Evolutionary conservation across 2,797 vertebrate genomes (phyloP), one percentile per base, ranked within the genome.

Genomic region (Petrocephalus sullivani): DNA sequence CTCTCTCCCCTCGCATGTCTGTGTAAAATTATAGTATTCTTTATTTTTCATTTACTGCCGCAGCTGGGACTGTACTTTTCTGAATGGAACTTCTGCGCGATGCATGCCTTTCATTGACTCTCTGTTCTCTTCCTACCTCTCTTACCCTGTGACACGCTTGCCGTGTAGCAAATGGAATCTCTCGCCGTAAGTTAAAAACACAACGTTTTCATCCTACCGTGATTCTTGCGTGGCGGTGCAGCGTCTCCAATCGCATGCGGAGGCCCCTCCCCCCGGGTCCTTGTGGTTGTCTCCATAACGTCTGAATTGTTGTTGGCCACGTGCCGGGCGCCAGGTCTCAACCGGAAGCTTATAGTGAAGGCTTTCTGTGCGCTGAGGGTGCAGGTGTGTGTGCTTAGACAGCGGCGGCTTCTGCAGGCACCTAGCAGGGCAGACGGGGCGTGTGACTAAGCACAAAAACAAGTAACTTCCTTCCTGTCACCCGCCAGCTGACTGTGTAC

Each of bases 141-240:
- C 95, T 96, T 96, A 92, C 93, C 96, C 96, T 96, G 95, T 97
- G 96, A 98, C 97, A 97, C 95, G 97, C 97, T 98, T 96, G 96
- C 97, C 97, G 96, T 96, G 95, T 98, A 99, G 98, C 98, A 99
- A 99, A 99, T 99, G 98, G 98, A 99, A 95, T 99, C 98, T 97
- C 98, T 99, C 96, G 98, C 98, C 96, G 98, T 99, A 99, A 99
- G 98, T 99, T 95, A 90, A 83, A 54, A 54, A 54, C 6, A 10
- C 49, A 53, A 83, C 41, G 8, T 56, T 83, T 37, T 51, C 7
- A 7, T 87, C 19, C 58, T 10, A 12, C 46, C n/a, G 19, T 60
- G n/a, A 41, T 49, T 41, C 85, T 58, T 61, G 85, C 14, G 16
- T 21, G 7, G 56, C 28, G 12, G 5, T 3, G 28, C 4, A 23